Conservation (phyloP, 30 jellyfish, hydroid and myxozoan genomes). For the Phacellophora camtschatica region DNA sequence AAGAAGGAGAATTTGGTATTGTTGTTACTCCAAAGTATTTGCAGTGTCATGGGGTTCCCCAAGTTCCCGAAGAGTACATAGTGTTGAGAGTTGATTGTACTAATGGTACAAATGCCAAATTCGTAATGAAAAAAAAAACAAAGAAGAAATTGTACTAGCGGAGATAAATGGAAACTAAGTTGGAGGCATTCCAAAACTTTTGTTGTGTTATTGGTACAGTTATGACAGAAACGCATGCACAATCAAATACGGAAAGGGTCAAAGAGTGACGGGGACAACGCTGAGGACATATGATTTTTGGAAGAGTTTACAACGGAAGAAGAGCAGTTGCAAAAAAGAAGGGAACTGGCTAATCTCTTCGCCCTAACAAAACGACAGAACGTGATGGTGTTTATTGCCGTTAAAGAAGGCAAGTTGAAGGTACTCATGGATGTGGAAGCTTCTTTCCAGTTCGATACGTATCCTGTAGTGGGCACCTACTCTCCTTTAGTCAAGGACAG, state of each 20-base stretch:
- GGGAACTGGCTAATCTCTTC: slow-evolving; percentile 1
- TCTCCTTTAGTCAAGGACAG: slow-evolving; percentile 20
- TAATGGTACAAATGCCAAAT: neutral
- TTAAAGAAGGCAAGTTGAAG: neutral
- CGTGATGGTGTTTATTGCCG: neutral
- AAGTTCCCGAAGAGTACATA: neutral
- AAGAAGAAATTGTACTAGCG: neutral
- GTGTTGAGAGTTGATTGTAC: neutral
- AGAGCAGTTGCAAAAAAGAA: neutral
- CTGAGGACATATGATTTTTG: neutral
- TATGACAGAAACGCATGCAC: slow-evolving; percentile 34
- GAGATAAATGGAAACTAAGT: neutral
- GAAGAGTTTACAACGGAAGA: neutral
- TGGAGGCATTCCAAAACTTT: neutral
- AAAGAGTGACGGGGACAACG: slow-evolving; percentile 4
- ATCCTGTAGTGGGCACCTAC: neutral
- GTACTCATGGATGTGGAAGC: neutral
- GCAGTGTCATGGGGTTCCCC: neutral
- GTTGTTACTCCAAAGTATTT: neutral
- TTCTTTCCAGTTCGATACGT: neutral
- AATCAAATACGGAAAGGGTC: slow-evolving; percentile 20
- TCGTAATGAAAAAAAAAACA: neutral
- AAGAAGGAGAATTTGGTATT: neutral
- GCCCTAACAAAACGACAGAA: neutral
- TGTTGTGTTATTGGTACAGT: slow-evolving; percentile 32